Base-by-base conservation (phyloP, 2,797 vertebrate genomes). In the Chelidonichthys spinosus region DNA sequence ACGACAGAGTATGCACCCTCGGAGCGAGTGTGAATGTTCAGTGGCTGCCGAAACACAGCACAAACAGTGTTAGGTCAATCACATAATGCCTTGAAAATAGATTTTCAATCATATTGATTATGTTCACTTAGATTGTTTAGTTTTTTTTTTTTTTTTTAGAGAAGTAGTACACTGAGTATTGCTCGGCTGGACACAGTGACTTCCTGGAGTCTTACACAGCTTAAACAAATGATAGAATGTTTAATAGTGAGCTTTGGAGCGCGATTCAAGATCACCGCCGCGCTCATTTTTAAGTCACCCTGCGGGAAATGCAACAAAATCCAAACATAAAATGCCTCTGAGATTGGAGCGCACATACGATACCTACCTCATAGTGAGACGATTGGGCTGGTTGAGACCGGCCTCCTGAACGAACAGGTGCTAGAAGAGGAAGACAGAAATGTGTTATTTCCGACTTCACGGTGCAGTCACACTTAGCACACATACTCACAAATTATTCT, bases 341-440 rank as follows among this genome's bases (percentile, higher is more conserved):
- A 37, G 17, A 52, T 42, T 0, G 3, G 5, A 32, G 14, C 5
- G 5, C 4, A 1, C 14, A 4, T 4, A 0, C 15, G 13, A 13
- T 7, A 65, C 68, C 0, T 65, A 94, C 93, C 86, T 91, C 90
- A 61, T 94, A 94, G 40, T 91, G 85, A 4, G 79, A 46, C 2
- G 81, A 63, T 0, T 85, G 83, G 14, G 36, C 60, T 2, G 81
- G 36, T 11, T 89, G 89, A 54, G 0, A 67, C 0, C 49, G 63
- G n/a, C 44, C 25, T 56, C 50, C 15, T 0, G 77, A 4, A 0
- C 13, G 83, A 49, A 59, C 39, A 11, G 75, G 53, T 18, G 61
- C 87, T 87, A 1, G 1, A 79, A 63, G 60, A 72, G 5, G 39
- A 70, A 2, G 6, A 74, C n/a, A 76, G 0, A 69, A 46, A 55